Evolutionary conservation across 2,797 vertebrate species (phyloP), one percentile per base, ranked within the genome.

Genomic region (Thripadectes ignobilis): DNA sequence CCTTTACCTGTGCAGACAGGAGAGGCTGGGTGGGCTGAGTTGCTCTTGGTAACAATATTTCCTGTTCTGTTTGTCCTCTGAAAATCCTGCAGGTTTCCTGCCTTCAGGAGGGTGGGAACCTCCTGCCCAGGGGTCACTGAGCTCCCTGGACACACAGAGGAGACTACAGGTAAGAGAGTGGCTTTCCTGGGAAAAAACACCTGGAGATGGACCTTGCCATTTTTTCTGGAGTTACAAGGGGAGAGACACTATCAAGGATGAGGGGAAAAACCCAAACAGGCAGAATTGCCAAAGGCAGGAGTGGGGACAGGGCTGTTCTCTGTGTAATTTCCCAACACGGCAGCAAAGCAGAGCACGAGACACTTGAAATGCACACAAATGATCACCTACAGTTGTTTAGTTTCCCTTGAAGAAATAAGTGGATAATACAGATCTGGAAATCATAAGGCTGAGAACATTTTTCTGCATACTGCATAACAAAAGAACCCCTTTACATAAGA

Each of bases 381-480:
- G 76, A 93, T 89, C 92, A 83, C 91, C 96, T 84, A 78, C 51
- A 84, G 61, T 45, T 27, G 32, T 92, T 97, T 96, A 96, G 96
- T 97, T 98, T 98, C 97, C 97, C 97, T 97, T 96, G 89, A 97
- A 97, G 97, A 97, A 97, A 96, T 93, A 96, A 86, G 94, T 95
- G 95, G 96, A 91, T 96, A 97, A 97, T 91, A 97, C 96, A 97
- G 95, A 92, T 96, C 96, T 95, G 97, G 97, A 98, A 98, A 98
- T 98, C 97, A 98, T 97, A 98, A 93, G 96, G 96, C 95, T 88
- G 93, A 95, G 95, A 96, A 96, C 88, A 96, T 97, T 97, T 96
- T 98, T 97, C 98, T 98, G 98, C 97, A 98, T 98, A 98, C 98
- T 98, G 98, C 97, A 97, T 98, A 98, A 98, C 98, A 98, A 98